A percentile compares a stretch with the other conserved stretches of the same genome.
Evolutionary conservation across 2,113 vertebrate species (phyloP).

Genomic region (Bettongia penicillata): DNA sequence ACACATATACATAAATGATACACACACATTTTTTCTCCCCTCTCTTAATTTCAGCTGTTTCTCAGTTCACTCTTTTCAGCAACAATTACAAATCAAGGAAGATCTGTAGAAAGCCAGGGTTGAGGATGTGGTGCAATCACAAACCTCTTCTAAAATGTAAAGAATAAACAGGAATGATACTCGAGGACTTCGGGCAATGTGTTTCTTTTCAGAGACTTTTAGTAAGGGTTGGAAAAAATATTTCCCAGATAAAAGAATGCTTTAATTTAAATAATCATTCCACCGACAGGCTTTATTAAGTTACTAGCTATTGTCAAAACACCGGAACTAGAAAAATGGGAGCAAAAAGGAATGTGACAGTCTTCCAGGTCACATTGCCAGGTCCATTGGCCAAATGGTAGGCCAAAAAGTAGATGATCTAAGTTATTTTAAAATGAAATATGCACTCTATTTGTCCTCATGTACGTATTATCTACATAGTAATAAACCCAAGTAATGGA

Average conservation of each 20-base stretch:
- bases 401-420: neutral
- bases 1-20: too few species aligned
- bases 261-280: neutral
- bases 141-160: neutral
- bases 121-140: neutral
- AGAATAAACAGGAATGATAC: neutral
- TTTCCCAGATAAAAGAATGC: neutral
- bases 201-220: neutral
- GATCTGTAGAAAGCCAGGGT: neutral
- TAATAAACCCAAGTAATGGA: slow-evolving; percentile 26
- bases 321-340: neutral
- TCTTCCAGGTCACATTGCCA: neutral
- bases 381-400: neutral
- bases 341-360: neutral
- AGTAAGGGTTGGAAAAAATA: neutral
- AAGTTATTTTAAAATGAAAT: neutral
- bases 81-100: neutral
- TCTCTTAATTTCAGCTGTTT: neutral
- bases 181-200: neutral
- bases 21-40: neutral
- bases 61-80: neutral
- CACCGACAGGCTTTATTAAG: neutral
- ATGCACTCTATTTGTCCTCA: neutral
- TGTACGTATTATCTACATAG: neutral
- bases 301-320: neutral